Evolutionary conservation across 2,797 vertebrate species (phyloP).

Genomic region (Ciconia nigra): DNA sequence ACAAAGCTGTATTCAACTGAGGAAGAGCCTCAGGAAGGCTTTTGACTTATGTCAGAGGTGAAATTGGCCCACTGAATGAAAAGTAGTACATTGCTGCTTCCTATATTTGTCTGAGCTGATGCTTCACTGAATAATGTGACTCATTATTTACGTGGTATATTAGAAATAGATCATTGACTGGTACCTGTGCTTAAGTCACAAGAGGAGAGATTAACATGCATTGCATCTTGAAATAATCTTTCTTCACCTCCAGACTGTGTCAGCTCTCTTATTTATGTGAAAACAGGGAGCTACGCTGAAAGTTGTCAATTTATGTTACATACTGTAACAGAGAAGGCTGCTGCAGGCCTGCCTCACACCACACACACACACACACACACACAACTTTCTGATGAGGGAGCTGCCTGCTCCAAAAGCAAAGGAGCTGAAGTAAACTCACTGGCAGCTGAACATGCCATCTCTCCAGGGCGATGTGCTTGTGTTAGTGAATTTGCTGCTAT

Average conservation of each 20-base stretch:
- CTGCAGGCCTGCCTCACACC: not conserved
- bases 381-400: not conserved
- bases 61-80: not conserved
- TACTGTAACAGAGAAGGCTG: not conserved
- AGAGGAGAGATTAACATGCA: constrained; percentile 31
- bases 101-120: not conserved
- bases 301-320: not conserved
- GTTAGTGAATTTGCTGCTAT: not conserved
- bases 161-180: constrained; percentile 51
- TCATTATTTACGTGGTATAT: constrained; percentile 24
- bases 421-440: not conserved
- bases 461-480: not conserved
- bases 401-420: not conserved
- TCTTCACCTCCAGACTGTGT: not conserved
- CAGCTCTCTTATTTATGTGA: not conserved
- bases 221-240: constrained; percentile 34
- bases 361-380: not conserved
- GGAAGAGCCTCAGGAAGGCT: not conserved
- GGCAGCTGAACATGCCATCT: not conserved
- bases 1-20: not conserved
- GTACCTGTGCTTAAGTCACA: constrained; percentile 14
- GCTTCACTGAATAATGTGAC: constrained; percentile 36
- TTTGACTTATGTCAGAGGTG: not conserved
- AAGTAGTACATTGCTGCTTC: not conserved
- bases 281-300: not conserved